Evolutionary conservation across 2,888 invertebrate genomes (phyloP).

Genomic region (Arenicola marina): DNA sequence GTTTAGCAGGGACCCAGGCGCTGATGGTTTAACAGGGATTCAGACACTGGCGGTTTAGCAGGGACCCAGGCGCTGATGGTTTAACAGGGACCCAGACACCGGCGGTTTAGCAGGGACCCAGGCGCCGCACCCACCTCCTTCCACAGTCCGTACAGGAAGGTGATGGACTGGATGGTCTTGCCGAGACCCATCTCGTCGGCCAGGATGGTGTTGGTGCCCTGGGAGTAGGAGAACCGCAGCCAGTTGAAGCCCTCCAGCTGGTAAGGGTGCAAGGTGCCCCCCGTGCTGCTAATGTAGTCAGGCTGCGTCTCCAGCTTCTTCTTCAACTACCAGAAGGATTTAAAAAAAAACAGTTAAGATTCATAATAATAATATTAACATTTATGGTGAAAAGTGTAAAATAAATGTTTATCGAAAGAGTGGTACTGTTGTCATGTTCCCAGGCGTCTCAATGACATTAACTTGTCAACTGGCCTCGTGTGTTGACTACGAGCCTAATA

Average conservation of each 20-base stretch:
- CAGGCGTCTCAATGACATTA: too few relatives aligned
- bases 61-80: too few relatives aligned
- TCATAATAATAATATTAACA: not conserved
- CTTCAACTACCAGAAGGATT: conserved; percentile 63
- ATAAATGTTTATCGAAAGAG: not conserved
- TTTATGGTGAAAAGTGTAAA: not conserved
- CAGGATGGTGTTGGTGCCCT: conserved; percentile 37
- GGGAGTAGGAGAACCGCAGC: conserved; percentile 38
- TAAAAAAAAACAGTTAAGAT: too few relatives aligned
- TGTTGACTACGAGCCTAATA: too few relatives aligned
- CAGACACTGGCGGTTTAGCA: too few relatives aligned
- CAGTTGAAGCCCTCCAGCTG: conserved; percentile 77
- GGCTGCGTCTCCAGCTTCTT: conserved; percentile 95
- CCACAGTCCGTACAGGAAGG: conserved; percentile 34
- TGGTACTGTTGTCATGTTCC: too few relatives aligned
- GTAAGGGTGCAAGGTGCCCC: conserved; percentile 93
- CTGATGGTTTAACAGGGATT: too few relatives aligned
- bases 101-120: too few relatives aligned
- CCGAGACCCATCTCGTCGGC: conserved; percentile 42
- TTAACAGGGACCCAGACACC: too few relatives aligned
- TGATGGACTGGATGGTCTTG: conserved; percentile 38
- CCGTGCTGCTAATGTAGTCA: conserved; percentile 82
- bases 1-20: too few relatives aligned
- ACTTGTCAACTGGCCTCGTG: too few relatives aligned
- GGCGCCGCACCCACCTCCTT: conserved; percentile 37